Evolutionary conservation across 92 coral and sea anemone species (phyloP).

Genomic region (Actinostola sp.): DNA sequence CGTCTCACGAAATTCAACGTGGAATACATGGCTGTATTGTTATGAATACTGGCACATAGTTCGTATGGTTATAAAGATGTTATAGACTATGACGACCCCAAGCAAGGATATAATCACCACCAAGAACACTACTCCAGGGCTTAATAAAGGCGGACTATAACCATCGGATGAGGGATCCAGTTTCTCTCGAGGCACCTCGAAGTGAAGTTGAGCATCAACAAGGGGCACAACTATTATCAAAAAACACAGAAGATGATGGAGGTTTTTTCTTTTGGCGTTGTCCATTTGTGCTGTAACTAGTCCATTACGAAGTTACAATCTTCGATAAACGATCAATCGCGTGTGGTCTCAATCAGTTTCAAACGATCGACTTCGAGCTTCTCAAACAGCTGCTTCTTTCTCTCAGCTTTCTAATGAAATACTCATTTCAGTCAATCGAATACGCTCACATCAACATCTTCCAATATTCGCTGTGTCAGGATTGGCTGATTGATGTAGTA

Average conservation of each 20-base stretch:
- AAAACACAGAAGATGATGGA: neutral
- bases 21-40: neutral
- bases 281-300: neutral
- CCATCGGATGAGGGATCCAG: neutral
- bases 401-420: neutral
- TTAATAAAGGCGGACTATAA: conserved; percentile 12
- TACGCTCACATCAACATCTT: neutral
- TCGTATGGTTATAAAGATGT: conserved; percentile 36
- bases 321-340: neutral
- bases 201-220: conserved; percentile 24
- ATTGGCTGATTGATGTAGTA: conserved; percentile 22
- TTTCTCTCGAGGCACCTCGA: conserved; percentile 22
- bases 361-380: neutral
- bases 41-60: conserved; percentile 31
- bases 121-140: conserved; percentile 46
- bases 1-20: neutral
- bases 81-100: conserved; percentile 37
- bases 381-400: neutral
- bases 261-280: neutral
- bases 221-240: neutral
- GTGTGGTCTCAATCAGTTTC: neutral
- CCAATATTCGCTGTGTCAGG: neutral
- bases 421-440: conserved; percentile 13
- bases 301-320: neutral
- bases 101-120: conserved; percentile 41